Percentiles rank a stretch among this genome's conserved stretches.
Conservation (phyloP, 2,888 invertebrate genomes). For the Diogma glabrata region DNA sequence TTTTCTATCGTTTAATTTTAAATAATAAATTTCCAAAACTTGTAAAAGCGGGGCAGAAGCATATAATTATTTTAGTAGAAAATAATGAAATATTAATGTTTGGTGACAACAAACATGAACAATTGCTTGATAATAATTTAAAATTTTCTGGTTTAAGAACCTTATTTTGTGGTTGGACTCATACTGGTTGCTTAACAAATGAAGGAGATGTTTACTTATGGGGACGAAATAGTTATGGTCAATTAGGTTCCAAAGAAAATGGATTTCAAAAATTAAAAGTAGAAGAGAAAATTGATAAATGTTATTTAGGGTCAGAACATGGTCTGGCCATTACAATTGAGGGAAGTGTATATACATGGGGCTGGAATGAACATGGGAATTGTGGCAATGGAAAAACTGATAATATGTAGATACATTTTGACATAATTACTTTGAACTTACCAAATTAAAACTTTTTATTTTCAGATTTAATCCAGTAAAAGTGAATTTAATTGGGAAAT, state of each 20-base stretch:
- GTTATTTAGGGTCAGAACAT: constrained; percentile 62
- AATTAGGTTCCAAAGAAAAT: constrained; percentile 45
- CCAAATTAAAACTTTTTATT: constrained; percentile 5
- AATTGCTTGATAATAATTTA: too few relatives aligned
- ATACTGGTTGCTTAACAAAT: constrained; percentile 51
- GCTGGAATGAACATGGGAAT: constrained; percentile 85
- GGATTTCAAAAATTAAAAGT: constrained; percentile 27
- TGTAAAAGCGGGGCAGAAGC: constrained; percentile 71
- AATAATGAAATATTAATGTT: constrained; percentile 51
- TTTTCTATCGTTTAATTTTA: constrained; percentile 42
- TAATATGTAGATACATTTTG: constrained; percentile 27
- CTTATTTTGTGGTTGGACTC: constrained; percentile 63
- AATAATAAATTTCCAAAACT: constrained; percentile 36
- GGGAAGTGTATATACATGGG: constrained; percentile 63
- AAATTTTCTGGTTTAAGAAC: constrained; percentile 33
- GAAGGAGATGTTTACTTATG: constrained; percentile 55
- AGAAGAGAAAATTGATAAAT: constrained; percentile 15
- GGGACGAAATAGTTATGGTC: constrained; percentile 74
- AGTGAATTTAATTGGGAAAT: constrained; percentile 25
- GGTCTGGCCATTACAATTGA: constrained; percentile 55
- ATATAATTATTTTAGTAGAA: constrained; percentile 37
- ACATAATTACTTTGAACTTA: not conserved
- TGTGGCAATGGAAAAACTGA: constrained; percentile 52
- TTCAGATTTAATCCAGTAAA: constrained; percentile 27
- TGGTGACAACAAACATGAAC: constrained; percentile 78